Base-by-base conservation (phyloP, 2,113 vertebrate species). In the Ictalurus furcatus region DNA sequence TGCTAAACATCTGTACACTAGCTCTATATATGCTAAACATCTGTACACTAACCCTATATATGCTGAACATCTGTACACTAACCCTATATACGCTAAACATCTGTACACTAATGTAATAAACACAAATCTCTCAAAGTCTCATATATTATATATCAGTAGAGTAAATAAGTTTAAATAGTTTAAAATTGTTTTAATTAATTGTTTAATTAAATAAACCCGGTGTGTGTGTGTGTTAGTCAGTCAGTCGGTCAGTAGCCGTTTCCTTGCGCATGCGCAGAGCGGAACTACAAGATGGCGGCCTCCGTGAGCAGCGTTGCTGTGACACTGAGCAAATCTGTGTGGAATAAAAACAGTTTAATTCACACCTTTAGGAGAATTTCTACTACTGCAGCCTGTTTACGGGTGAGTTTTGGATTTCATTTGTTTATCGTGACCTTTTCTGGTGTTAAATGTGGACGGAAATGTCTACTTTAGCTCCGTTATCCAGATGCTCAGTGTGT, bases 231-330 rank as follows among this genome's bases (percentile, higher is more conserved):
- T 13, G 65, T 67, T 8, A n/a, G 63, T 63, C 2, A 4, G 16
- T 34, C 25, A n/a, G 69, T 34, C 25, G 13, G 69, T 2, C 19
- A 4, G 3, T 44, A 12, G 5, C 5, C 3, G 21, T 48, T 44
- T 30, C 5, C 23, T 4, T 59, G 56, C 80, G 14, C 80, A 82
- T 61, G 80, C 80, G 80, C 80, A 82, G 54, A 59, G 9, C 11
- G 17, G 54, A 30, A 23, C 3, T 12, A 13, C 7, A 92, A 92
- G 85, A 96, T 96, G 95, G 92, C 95, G 84, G 88, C 90, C 14
- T 58, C 37, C 85, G 0, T 91, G 7, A 59, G 23, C 6, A 67
- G 85, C 12, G 86, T 14, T 8, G 21, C 82, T 17, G 0, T 86
- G 5, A 56, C 63, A 9, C 65, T 94, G 34, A 90, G 85, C 11